Percentiles rank a stretch among this genome's conserved stretches.
These are phyloP conservation scores for Heliconius cydno DNA, from an alignment of 2,888 invertebrate species.

Conservation along the genomic window DNA sequence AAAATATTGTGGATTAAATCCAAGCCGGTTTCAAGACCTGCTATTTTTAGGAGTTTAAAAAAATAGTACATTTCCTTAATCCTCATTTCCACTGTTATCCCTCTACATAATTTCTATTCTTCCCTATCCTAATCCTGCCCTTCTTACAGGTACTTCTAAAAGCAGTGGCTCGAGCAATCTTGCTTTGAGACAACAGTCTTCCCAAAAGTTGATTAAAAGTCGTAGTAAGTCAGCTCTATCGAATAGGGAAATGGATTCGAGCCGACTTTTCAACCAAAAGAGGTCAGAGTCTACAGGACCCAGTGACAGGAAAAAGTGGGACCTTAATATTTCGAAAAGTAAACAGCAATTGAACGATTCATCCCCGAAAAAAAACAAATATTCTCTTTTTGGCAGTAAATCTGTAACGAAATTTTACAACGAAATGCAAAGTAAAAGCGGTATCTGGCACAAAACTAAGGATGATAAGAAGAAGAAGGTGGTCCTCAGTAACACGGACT, in stretches of 20 bases:
- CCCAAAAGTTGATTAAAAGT: conserved; percentile 39
- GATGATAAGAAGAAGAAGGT: conserved; percentile 43
- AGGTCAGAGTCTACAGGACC: conserved; percentile 17
- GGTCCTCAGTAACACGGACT: conserved; percentile 35
- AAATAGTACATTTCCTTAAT: conserved; percentile 38
- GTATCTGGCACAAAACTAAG: conserved; percentile 19
- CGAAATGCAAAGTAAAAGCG: conserved; percentile 18
- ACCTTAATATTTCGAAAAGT: conserved; percentile 7
- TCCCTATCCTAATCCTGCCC: conserved; percentile 41
- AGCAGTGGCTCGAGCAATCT: conserved; percentile 37
- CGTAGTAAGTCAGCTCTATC: conserved; percentile 50
- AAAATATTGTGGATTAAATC: background rate
- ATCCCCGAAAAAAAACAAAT: background rate
- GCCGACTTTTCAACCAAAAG: conserved; percentile 25
- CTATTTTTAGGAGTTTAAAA: background rate
- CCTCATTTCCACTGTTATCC: conserved; percentile 30
- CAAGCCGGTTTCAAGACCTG: background rate
- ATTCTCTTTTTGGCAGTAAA: background rate
- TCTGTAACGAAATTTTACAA: conserved; percentile 6
- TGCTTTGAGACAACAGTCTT: conserved; percentile 39
- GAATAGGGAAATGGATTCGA: conserved; percentile 28
- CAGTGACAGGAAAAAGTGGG: conserved; percentile 30
- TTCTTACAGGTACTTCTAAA: conserved; percentile 55
- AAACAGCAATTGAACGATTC: conserved; percentile 6
- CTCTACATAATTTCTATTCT: background rate